Conservation (phyloP, 2,797 vertebrate genomes). For the Lepus townsendii region DNA sequence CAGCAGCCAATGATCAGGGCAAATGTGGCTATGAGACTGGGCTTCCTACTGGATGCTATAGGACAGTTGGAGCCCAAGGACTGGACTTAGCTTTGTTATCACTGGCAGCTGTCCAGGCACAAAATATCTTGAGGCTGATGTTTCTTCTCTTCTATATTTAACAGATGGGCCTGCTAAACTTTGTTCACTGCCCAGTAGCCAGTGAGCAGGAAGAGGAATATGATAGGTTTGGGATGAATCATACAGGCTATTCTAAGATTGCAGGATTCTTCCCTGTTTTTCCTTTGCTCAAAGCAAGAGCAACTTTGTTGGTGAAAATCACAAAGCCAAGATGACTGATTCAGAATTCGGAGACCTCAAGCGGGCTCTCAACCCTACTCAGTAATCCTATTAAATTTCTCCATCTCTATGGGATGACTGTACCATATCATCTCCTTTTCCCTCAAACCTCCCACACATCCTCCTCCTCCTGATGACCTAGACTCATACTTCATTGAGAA, state of each 20-base stretch:
- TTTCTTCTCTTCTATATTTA: slow-evolving; percentile 65
- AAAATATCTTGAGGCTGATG: slow-evolving; percentile 36
- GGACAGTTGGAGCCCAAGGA: background rate
- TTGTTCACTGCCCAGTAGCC: slow-evolving; percentile 25
- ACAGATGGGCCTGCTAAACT: slow-evolving; percentile 45
- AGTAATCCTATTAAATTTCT: slow-evolving; percentile 67
- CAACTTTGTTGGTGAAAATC: slow-evolving; percentile 62
- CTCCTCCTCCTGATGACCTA: slow-evolving; percentile 74
- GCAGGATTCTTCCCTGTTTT: slow-evolving; percentile 48
- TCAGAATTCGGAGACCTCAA: slow-evolving; percentile 71
- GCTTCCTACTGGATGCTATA: background rate
- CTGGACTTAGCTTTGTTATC: slow-evolving; percentile 40
- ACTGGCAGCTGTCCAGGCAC: slow-evolving; percentile 46
- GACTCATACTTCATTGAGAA: slow-evolving; percentile 81
- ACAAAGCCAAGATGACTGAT: slow-evolving; percentile 74
- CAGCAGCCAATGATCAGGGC: background rate
- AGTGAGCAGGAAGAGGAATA: slow-evolving; percentile 61
- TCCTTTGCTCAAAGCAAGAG: slow-evolving; percentile 48
- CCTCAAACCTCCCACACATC: slow-evolving; percentile 76
- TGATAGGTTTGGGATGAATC: slow-evolving; percentile 67
- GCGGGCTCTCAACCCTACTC: background rate
- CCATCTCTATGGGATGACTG: slow-evolving; percentile 70
- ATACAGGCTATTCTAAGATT: slow-evolving; percentile 67
- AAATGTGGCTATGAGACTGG: background rate
- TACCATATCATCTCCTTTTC: slow-evolving; percentile 69